Base-by-base conservation (phyloP, 37 sponge, comb jelly and placozoan species). In the Cliona cf. orientalis region DNA sequence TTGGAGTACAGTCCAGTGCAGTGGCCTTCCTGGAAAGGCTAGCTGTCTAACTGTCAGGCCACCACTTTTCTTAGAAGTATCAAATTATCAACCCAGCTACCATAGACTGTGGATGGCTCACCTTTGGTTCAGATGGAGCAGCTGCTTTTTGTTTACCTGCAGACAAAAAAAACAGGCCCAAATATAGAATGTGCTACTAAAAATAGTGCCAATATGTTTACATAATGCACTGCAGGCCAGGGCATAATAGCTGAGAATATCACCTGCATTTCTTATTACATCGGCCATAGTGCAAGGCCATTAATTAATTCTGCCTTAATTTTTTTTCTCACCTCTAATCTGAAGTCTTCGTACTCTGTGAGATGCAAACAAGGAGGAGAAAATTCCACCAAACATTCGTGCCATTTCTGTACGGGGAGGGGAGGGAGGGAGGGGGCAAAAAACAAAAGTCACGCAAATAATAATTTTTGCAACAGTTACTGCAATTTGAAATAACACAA, bases 361-460 rank as follows among this genome's bases (percentile, higher is more conserved):
- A 93, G 67, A 26, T 64, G 31, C 35, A 93, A 68, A 41, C 42
- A 38, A 12, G 89, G 89, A 33, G 86, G 78, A 5, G 78, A 35
- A 29, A 93, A 63, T 0, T 77, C 46, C 12, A 85, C 81, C 5
- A 69, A 26, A 56, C 93, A 85, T 43, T 89, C 90, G 61, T 89
- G 93, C 93, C 93, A 93, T 11, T 75, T 84, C 90, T 91, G 58
- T 21, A 77, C 23, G 58, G 55, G n/a, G n/a, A n/a, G n/a, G n/a
- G n/a, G n/a, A n/a, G n/a, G n/a, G n/a, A n/a, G n/a, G n/a, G n/a
- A n/a, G n/a, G n/a, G n/a, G n/a, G n/a, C n/a, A n/a, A n/a, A n/a
- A n/a, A n/a, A n/a, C n/a, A n/a, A n/a, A n/a, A n/a, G n/a, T n/a
- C n/a, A n/a, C n/a, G n/a, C n/a, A n/a, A n/a, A n/a, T n/a, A n/a